Evolutionary conservation across 2,113 vertebrate species (phyloP).

Genomic region (Colius striatus): DNA sequence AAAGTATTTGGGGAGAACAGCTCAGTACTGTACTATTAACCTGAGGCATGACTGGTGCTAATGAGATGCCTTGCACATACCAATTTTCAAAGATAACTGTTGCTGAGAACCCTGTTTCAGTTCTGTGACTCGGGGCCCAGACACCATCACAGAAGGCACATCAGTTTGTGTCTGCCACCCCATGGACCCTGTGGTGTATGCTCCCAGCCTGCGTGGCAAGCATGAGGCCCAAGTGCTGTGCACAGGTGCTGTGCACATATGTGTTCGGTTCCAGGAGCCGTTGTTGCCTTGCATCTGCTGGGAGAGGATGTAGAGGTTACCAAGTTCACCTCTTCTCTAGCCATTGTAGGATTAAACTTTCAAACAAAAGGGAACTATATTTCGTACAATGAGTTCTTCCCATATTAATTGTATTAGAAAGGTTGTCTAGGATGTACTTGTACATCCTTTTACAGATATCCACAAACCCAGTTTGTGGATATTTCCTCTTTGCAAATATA

Average conservation of each 20-base stretch:
- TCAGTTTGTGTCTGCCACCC: background rate
- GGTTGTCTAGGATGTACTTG: background rate
- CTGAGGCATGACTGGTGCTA: slow-evolving; percentile 18
- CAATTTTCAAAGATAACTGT: slow-evolving; percentile 14
- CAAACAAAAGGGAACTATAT: background rate
- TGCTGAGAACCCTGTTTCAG: background rate
- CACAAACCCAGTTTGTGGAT: background rate
- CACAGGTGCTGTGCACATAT: background rate
- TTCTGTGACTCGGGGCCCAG: background rate
- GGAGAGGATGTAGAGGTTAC: background rate
- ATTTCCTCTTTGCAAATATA: background rate
- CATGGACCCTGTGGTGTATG: background rate
- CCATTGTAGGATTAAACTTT: slow-evolving; percentile 3
- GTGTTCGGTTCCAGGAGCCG: background rate
- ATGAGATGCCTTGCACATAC: background rate
- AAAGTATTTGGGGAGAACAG: background rate
- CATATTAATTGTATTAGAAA: background rate
- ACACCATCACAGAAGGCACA: background rate
- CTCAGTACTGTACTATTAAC: slow-evolving; percentile 23
- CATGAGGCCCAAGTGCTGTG: background rate
- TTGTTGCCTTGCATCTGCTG: background rate
- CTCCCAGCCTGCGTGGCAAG: background rate
- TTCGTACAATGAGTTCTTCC: background rate
- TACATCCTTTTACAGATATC: background rate
- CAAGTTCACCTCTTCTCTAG: background rate